phyloP scores from a whole-genome alignment of 2,888 invertebrate species.

The Parthenolecanium corni region DNA sequence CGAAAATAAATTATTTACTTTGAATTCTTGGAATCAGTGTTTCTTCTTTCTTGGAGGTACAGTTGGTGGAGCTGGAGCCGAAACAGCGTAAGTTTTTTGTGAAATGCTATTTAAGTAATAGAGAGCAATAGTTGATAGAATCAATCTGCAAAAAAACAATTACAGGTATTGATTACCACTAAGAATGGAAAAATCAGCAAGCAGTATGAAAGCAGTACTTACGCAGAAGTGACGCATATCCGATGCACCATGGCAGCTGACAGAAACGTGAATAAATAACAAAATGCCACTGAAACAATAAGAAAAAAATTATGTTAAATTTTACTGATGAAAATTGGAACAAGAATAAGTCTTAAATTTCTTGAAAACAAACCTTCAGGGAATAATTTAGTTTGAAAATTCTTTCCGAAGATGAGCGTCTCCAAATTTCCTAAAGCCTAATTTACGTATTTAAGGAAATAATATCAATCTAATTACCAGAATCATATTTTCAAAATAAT shows the following conservation, averaged over 20 bases:
- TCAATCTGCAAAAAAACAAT: constrained; percentile 46
- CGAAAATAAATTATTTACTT: not conserved
- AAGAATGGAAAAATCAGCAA: not conserved
- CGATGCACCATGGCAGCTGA: constrained; percentile 82
- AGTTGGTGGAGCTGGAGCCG: constrained; percentile 1
- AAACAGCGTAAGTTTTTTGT: constrained; percentile 43
- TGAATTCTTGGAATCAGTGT: not conserved
- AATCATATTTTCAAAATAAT: not conserved
- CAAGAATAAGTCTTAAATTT: not conserved
- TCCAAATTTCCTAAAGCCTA: constrained; percentile 65
- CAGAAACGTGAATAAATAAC: constrained; percentile 61
- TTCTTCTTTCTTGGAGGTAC: constrained; percentile 19
- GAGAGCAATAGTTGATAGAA: constrained; percentile 76
- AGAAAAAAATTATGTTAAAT: not conserved
- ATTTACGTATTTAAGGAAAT: not conserved
- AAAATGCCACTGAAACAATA: constrained; percentile 50
- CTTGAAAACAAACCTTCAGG: constrained; percentile 54
- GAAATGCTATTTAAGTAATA: constrained; percentile 83
- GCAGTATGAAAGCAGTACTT: not conserved
- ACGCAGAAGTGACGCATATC: constrained; percentile 72
- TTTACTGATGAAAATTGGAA: too few relatives aligned
- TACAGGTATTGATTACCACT: not conserved
- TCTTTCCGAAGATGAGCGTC: constrained; percentile 69
- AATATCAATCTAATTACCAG: not conserved
- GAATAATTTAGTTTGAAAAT: constrained; percentile 73